Evolutionary conservation across 2,797 vertebrate species (phyloP), one percentile per base, ranked within the genome.

Genomic region (Chanos chanos): DNA sequence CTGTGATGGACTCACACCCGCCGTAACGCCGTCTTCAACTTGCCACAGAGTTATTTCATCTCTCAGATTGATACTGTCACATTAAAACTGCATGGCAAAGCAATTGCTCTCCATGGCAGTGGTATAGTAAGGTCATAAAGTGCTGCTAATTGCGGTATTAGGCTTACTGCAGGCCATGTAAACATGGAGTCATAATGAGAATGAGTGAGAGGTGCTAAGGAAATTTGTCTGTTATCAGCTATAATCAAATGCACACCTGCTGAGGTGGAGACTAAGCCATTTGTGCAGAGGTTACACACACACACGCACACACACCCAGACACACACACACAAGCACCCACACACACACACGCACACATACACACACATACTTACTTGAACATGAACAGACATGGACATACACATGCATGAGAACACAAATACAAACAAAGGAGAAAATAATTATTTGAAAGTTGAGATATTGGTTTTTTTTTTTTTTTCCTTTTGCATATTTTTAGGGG

Each of bases 11-110:
- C 61, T 21, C 19, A 0, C 30, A 41, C 43, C 51, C 10, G 41
- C 52, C n/a, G n/a, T 25, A 18, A 15, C 47, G 28, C 18, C 34
- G 59, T 19, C 47, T 31, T 7, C 41, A 27, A n/a, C 25, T 16
- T 27, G 48, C 54, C 37, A 7, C 37, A n/a, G 7, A n/a, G n/a
- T n/a, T n/a, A n/a, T n/a, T n/a, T 10, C 47, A 27, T 28, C 30
- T 47, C 43, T 72, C 57, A 56, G 56, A 77, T 50, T 58, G 77
- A 78, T 71, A 53, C 47, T 31, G 39, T 48, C 39, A 74, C 53
- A 71, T 63, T 60, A 61, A 68, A 61, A 74, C n/a, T n/a, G 60
- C 61, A 51, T 43, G 44, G 60, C 44, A 30, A 34, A 22, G 24
- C 43, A 16, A 52, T 61, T n/a, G 1, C 37, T 43, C 37, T 52